Base-by-base conservation (phyloP, 2,113 vertebrate genomes). In the Myrmecophaga tridactyla region DNA sequence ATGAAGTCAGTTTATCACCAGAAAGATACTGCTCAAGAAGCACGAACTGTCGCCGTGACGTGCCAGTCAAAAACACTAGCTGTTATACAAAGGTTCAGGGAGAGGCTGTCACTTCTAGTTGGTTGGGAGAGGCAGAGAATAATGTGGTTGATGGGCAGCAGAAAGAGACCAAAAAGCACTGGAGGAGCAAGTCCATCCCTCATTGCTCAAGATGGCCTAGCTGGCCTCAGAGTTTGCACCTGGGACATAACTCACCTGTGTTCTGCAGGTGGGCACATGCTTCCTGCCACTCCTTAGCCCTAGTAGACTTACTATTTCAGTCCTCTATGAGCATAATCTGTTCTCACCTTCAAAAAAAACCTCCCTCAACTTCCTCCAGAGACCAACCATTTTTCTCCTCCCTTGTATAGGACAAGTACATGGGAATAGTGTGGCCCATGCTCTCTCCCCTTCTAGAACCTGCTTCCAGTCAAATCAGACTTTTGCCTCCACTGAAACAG, bases 121-220 rank as follows among this genome's bases (percentile, higher is more conserved):
- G 36, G 36, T 21, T 4, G n/a, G 31, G 7, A 36, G 13, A n/a
- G 34, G 70, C 17, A 77, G 63, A 77, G 63, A 43, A 58, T 15
- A 8, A 11, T 8, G 15, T 39, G 58, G 29, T 67, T 15, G 6
- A 1, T 29, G 39, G 46, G 56, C n/a, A n/a, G n/a, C n/a, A n/a
- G n/a, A n/a, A n/a, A n/a, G n/a, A n/a, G n/a, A n/a, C n/a, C n/a
- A n/a, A n/a, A n/a, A n/a, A n/a, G n/a, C n/a, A n/a, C n/a, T n/a
- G n/a, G n/a, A n/a, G 51, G 41, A 43, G 2, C 53, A n/a, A 8
- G 6, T 9, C 7, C 4, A 3, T 12, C 4, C 12, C 21, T 20
- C 41, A 5, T 58, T 25, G 31, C 63, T 78, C 20, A 8, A 3
- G 9, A 29, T 20, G 12, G 21, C 89, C 46, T 41, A 48, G 6